Evolutionary conservation across 2,888 invertebrate genomes (phyloP), one percentile per base, ranked within the genome.

Genomic region (Amiota communis): DNA sequence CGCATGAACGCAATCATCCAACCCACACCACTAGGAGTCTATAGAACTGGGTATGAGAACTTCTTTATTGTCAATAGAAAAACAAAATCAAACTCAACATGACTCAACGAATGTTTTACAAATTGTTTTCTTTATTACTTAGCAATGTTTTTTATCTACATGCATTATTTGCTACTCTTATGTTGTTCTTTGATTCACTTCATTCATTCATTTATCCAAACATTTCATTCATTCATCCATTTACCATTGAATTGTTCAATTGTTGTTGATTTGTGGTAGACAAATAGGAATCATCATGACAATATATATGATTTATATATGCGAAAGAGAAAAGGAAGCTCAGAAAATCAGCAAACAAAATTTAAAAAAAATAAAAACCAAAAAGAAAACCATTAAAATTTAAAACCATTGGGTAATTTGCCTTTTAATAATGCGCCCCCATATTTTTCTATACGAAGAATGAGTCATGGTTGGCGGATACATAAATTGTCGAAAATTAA

Each of bases 321-420:
- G n/a, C n/a, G 63, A 3, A 12, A n/a, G 63, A 36, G 36, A 63
- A 15, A 36, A n/a, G 13, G 10, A 65, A 68, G n/a, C n/a, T n/a
- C 59, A 67, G 59, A 74, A 76, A 77, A 77, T 69, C 20, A 72
- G 51, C 46, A 73, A 72, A 70, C 64, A 70, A 57, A 47, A 15
- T 53, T 61, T 49, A 67, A 17, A 68, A 10, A 11, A 61, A 48
- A 72, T 71, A 70, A 70, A 49, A 72, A 69, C 71, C 53, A 69
- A n/a, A 17, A 23, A 23, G 23, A 11, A 20, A 17, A 15, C 36
- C 61, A 23, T 63, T 15, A 20, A 63, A 63, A 8, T 23, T 3
- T 23, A 23, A 23, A 23, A 23, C 1, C 23, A 36, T 2, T 36
- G 6, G 4, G 6, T 4, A 36, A 36, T 36, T 36, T 36, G 36